A percentile compares a stretch with the other conserved stretches of the same genome.
Evolutionary conservation across 2,888 invertebrate genomes (phyloP).

Genomic region (Galeopsomyia nigrocyanea): DNA sequence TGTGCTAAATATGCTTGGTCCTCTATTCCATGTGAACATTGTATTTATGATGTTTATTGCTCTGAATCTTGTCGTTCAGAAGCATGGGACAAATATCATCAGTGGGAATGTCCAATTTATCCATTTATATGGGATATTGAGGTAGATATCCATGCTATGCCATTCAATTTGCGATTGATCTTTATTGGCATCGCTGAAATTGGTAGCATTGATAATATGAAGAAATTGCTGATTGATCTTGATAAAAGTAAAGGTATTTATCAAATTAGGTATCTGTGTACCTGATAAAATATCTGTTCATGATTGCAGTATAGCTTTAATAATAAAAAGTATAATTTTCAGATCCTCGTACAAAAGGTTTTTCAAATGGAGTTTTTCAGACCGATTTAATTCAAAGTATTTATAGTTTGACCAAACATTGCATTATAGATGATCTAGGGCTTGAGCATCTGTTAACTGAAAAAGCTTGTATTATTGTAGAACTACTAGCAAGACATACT

Average conservation of each 20-base stretch:
- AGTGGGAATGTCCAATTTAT: slow-evolving; percentile 81
- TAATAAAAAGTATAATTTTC: slow-evolving; percentile 24
- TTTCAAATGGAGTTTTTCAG: slow-evolving; percentile 57
- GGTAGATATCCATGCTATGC: slow-evolving; percentile 71
- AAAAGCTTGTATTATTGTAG: neutral
- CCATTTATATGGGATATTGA: slow-evolving; percentile 73
- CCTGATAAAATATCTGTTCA: neutral
- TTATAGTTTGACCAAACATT: slow-evolving; percentile 69
- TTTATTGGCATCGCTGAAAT: slow-evolving; percentile 69
- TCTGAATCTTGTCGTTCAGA: slow-evolving; percentile 74
- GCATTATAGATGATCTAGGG: neutral
- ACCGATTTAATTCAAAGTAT: slow-evolving; percentile 64
- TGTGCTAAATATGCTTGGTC: slow-evolving; percentile 75
- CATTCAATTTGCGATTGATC: slow-evolving; percentile 74
- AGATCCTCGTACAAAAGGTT: slow-evolving; percentile 60
- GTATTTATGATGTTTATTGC: slow-evolving; percentile 78
- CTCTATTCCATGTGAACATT: slow-evolving; percentile 76
- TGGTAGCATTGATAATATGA: slow-evolving; percentile 63
- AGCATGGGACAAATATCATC: slow-evolving; percentile 80
- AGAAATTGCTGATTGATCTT: slow-evolving; percentile 50
- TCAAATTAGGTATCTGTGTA: neutral
- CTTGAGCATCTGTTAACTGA: neutral
- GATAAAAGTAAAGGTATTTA: slow-evolving; percentile 57
- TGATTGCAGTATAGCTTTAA: neutral
- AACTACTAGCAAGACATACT: neutral